Evolutionary conservation across 2,797 vertebrate species (phyloP).

Genomic region (Mormyrus hasselquistii): DNA sequence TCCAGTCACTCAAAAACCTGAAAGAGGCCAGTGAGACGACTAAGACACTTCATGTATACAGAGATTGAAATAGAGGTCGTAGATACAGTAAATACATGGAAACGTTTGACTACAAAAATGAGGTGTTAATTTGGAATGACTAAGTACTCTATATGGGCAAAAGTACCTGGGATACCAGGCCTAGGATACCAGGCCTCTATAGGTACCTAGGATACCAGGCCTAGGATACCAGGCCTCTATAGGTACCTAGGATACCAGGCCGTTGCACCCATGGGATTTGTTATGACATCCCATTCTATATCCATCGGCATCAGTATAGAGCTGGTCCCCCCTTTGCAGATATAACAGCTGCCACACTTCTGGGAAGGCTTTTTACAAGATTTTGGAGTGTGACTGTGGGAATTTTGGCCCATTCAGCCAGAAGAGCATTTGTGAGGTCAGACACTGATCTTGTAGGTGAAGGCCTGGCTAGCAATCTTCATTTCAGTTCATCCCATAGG

Average conservation of each 20-base stretch:
- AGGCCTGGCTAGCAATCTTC: background rate
- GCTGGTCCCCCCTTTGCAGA: background rate
- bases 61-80: background rate
- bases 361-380: background rate
- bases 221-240: too few relatives aligned
- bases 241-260: background rate
- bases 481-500: background rate
- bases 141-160: background rate
- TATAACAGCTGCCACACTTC: background rate
- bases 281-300: background rate
- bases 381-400: background rate
- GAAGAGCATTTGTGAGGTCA: background rate
- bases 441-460: background rate
- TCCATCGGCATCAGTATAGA: background rate
- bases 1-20: background rate
- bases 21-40: background rate
- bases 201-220: too few relatives aligned
- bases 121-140: background rate
- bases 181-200: too few relatives aligned
- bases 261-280: background rate
- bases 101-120: background rate
- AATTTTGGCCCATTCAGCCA: background rate
- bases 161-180: background rate
- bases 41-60: background rate
- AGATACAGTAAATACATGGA: background rate